phyloP scores from a whole-genome alignment of 2,888 invertebrate genomes.

The Leptothorax acervorum region DNA sequence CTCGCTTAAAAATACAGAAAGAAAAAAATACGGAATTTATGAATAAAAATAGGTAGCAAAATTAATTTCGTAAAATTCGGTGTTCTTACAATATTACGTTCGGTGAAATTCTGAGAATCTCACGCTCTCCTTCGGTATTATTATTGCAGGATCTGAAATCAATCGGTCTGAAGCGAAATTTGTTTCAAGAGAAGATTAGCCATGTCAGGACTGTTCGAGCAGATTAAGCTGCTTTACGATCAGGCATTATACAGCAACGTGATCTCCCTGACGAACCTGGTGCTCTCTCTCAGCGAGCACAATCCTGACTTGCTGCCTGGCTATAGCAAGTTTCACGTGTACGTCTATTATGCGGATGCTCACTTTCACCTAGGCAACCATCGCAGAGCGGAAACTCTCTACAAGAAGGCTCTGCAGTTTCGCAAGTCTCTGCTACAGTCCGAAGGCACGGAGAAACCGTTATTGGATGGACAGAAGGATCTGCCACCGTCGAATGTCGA shows the following conservation, averaged over 20 bases:
- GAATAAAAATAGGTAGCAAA: not conserved
- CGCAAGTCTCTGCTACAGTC: constrained; percentile 88
- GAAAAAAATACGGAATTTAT: not conserved
- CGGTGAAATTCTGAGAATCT: not conserved
- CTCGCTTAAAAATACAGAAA: not conserved
- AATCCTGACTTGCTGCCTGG: constrained; percentile 88
- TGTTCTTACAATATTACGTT: not conserved
- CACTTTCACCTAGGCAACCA: constrained; percentile 89
- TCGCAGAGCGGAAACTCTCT: constrained; percentile 90
- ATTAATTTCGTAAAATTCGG: not conserved
- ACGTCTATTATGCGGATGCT: constrained; percentile 90
- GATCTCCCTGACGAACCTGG: constrained; percentile 89
- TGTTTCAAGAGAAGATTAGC: constrained; percentile 64
- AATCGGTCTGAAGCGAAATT: not conserved
- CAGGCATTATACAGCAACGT: constrained; percentile 91
- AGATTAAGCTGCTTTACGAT: constrained; percentile 90
- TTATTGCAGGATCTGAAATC: not conserved
- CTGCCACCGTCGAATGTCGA: constrained; percentile 89
- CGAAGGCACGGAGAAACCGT: constrained; percentile 86
- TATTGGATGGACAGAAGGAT: constrained; percentile 86
- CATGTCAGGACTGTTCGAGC: constrained; percentile 89
- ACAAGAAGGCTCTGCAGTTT: constrained; percentile 89
- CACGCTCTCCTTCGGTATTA: not conserved
- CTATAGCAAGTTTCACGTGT: constrained; percentile 89
- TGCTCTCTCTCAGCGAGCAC: constrained; percentile 89